phyloP scores from a whole-genome alignment of 2,888 invertebrate genomes.

The Tenthredo amoena region DNA sequence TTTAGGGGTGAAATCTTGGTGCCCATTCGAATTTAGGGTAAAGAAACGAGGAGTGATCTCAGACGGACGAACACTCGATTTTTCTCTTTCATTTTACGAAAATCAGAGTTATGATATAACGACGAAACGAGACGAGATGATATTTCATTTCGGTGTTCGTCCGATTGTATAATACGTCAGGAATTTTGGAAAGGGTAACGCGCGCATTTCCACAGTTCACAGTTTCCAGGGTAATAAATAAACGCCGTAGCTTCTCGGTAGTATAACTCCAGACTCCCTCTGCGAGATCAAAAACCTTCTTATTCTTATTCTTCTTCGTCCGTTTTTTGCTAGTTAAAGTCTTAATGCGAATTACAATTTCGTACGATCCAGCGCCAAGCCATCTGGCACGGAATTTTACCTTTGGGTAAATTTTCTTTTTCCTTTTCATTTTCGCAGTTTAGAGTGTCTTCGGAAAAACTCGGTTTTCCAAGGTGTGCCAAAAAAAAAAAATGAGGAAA shows the following conservation, averaged over 20 bases:
- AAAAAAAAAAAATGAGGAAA: too few species aligned
- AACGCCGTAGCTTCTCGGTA: background rate
- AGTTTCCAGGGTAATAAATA: background rate
- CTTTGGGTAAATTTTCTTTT: too few species aligned
- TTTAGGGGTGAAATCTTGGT: too few species aligned
- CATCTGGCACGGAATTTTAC: too few species aligned
- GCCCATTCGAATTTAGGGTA: too few species aligned
- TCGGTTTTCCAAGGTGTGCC: too few species aligned
- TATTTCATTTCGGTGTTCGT: conserved; percentile 8
- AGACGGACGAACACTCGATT: too few species aligned
- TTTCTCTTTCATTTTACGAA: background rate
- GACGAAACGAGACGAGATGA: background rate
- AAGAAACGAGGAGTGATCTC: too few species aligned
- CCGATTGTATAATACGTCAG: background rate
- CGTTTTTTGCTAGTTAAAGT: background rate
- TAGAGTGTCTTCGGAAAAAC: too few species aligned
- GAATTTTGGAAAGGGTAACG: background rate
- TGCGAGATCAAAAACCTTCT: background rate
- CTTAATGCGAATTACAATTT: background rate
- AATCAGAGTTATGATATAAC: background rate
- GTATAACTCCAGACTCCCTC: background rate
- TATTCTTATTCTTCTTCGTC: background rate
- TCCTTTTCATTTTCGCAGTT: too few species aligned
- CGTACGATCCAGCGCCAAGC: background rate
- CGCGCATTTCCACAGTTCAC: background rate